Base-by-base conservation (phyloP, 2,888 invertebrate species). In the Electrophaes corylata region DNA sequence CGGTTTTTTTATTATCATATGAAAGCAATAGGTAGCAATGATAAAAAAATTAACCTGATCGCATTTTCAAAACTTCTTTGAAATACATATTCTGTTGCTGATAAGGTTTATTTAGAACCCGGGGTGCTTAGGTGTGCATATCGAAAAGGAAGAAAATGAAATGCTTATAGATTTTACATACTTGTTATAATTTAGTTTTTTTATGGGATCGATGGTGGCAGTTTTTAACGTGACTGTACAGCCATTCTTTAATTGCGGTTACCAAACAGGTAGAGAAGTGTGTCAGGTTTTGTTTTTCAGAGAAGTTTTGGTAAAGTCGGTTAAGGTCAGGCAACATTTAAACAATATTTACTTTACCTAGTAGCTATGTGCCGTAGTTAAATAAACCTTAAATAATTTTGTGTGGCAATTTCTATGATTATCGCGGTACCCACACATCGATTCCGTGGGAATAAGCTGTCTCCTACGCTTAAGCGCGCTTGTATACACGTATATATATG, bases 401-500 rank as follows among this genome's bases (percentile, higher is more conserved):
- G 35, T 19, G 12, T 31, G 31, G 40, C 19, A 23, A 16, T 19
- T n/a, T 37, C 47, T 31, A 31, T 31, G 33, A 40, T 50, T 19
- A 29, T 6, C 14, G 8, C 12, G 2, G 31, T n/a, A 59, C 31
- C 41, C 40, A 57, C 29, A 53, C 57, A 44, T 35, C 23, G 47
- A 57, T 50, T 53, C 31, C 18, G 48, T 58, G 52, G 35, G 41
- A 41, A 40, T 48, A 56, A 50, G 8, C 26, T 62, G 51, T 31
- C 39, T 54, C 69, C 64, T 75, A 68, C 68, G 69, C 63, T 62
- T 69, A 26, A 6, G 6, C n/a, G n/a, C 18, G 18, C 1, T 11
- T 29, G 26, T 77, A 48, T 8, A 11, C 23, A 48, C 4, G 76
- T 84, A 84, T 83, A 83, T 83, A 82, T 70, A 67, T 76, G 75